Evolutionary conservation across 2,888 invertebrate genomes (phyloP).

Genomic region (Apodemia mormo): DNA sequence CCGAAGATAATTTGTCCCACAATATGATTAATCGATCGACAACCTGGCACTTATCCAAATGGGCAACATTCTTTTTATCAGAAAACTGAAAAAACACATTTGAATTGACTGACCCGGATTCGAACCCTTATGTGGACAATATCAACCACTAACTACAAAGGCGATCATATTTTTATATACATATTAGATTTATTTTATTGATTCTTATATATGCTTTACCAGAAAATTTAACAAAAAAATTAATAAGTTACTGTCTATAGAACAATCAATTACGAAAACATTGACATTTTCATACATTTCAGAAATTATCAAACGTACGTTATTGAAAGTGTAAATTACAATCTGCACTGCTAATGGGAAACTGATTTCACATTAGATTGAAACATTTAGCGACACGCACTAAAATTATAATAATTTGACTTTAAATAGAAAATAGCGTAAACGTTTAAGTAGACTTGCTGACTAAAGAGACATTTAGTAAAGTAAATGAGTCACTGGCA

Average conservation of each 20-base stretch:
- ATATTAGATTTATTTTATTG: no score
- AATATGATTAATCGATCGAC: no score
- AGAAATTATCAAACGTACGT: constrained; percentile 33
- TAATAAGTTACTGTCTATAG: not conserved
- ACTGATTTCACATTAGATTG: constrained; percentile 32
- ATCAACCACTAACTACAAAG: no score
- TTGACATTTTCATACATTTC: constrained; percentile 36
- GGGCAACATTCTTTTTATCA: no score
- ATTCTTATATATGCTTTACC: no score
- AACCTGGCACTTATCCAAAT: no score
- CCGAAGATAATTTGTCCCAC: no score
- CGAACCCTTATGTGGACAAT: no score
- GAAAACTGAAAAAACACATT: no score
- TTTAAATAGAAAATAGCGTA: not conserved
- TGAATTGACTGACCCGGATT: no score
- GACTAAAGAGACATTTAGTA: not conserved
- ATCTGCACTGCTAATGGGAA: constrained; percentile 36
- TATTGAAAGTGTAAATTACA: constrained; percentile 41
- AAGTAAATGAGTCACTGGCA: no score
- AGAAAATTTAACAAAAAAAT: not conserved
- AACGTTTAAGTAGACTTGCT: not conserved
- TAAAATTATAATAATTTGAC: constrained; percentile 21
- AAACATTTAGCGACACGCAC: constrained; percentile 26
- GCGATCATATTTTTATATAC: no score
- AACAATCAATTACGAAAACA: constrained; percentile 31